phyloP scores from a whole-genome alignment of 2,113 vertebrate species.

The Fregetta grallaria region DNA sequence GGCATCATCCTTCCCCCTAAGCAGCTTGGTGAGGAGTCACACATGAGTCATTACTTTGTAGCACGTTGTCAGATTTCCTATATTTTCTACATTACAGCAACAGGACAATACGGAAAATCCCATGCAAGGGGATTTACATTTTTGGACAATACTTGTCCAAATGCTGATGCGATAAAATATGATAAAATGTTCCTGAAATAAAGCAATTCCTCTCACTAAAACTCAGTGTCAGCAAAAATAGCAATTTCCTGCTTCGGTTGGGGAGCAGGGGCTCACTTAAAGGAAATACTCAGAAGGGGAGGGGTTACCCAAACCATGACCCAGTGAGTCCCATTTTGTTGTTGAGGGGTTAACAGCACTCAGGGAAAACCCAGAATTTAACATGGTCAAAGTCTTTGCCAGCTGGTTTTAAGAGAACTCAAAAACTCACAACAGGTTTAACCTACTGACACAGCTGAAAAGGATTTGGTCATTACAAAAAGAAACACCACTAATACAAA shows the following conservation, averaged over 20 bases:
- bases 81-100: background rate
- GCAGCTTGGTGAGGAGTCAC: background rate
- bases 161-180: background rate
- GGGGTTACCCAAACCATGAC: background rate
- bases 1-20: background rate
- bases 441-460: background rate
- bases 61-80: background rate
- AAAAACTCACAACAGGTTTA: background rate
- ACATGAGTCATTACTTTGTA: background rate
- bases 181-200: background rate
- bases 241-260: background rate
- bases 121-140: background rate
- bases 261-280: background rate
- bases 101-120: background rate
- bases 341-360: background rate
- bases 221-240: background rate
- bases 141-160: background rate
- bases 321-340: background rate
- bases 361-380: background rate
- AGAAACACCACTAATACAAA: background rate
- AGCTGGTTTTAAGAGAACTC: background rate
- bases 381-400: background rate
- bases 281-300: background rate
- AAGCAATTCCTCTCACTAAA: background rate
- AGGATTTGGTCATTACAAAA: background rate